Evolutionary conservation across 2,113 vertebrate species (phyloP), one percentile per base, ranked within the genome.

Genomic region (Prunella fulvescens): DNA sequence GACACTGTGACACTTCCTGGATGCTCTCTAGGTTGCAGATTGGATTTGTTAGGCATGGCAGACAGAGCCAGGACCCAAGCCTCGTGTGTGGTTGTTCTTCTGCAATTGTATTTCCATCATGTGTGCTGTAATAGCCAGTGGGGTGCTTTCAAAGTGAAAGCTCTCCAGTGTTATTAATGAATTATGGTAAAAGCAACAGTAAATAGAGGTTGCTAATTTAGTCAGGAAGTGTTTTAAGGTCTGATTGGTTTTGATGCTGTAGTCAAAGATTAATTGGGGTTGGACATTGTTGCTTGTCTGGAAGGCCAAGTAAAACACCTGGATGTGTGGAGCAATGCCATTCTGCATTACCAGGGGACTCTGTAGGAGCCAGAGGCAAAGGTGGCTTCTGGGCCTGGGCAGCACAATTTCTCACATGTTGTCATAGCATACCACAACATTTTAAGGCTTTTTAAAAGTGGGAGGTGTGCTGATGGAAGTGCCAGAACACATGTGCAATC

Each of bases 121-220:
- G n/a, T 51, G 54, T 45, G 16, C 29, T 23, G 22, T 31, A 14
- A 51, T 8, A 87, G 48, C 22, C 84, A 58, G 48, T 12, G n/a
- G 45, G 25, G 20, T 60, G 44, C 48, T 72, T 71, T 70, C 67
- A 74, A 7, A 81, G 33, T 48, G 61, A 83, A 56, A 48, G n/a
- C 11, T 88, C 39, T 80, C 66, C 35, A 44, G 8, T 11, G 61
- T 80, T 62, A 80, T 54, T 85, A 89, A 81, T 1, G 2, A 79
- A 90, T 72, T 50, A 58, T 51, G 39, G 37, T 31, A 80, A 91
- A 91, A 79, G 42, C 50, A 77, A 80, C 24, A 73, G 29, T 54
- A 91, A 86, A 92, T 0, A 76, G 28, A 77, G 58, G 54, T 23
- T 70, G 50, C 19, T 95, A 85, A 77, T 92, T 92, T 37, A 86